A percentile compares a stretch with the other conserved stretches of the same genome.
phyloP scores from a whole-genome alignment of 2,888 invertebrate genomes.

The Campoletis raptor region DNA sequence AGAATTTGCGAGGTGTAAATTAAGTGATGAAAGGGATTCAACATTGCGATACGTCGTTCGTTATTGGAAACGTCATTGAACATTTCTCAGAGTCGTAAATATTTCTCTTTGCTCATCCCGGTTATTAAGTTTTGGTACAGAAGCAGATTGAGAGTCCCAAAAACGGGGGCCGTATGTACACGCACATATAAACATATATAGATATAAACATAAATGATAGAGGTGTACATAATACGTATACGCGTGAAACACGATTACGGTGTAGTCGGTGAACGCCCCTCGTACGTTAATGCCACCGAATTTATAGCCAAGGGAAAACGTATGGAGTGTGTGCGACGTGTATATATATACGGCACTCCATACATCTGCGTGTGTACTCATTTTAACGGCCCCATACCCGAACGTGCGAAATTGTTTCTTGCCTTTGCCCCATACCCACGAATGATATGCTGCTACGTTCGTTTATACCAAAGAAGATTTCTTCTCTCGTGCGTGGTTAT shows the following conservation, averaged over 20 bases:
- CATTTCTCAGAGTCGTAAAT: constrained; percentile 58
- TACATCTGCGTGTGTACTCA: constrained; percentile 13
- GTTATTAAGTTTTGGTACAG: not conserved
- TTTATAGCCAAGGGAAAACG: constrained; percentile 77
- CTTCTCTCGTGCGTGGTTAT: not conserved
- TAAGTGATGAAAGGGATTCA: not conserved
- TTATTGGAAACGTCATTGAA: not conserved
- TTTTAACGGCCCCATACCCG: constrained; percentile 41
- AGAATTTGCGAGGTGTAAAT: not conserved
- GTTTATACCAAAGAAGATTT: not conserved
- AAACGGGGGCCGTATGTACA: not conserved
- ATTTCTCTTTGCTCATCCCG: constrained; percentile 38
- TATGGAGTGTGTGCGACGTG: constrained; percentile 64
- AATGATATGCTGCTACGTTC: constrained; percentile 13
- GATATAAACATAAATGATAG: constrained; percentile 8
- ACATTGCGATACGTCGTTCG: not conserved
- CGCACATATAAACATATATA: not conserved
- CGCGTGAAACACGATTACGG: constrained; percentile 47
- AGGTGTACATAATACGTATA: constrained; percentile 17
- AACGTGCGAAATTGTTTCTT: constrained; percentile 58
- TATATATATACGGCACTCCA: not conserved
- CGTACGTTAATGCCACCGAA: constrained; percentile 73
- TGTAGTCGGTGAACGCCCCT: constrained; percentile 67
- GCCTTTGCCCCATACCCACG: constrained; percentile 5
- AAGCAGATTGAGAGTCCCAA: not conserved